These are phyloP conservation scores for Serilophus lunatus DNA, from an alignment of 2,113 vertebrate genomes.

Conservation along the genomic window DNA sequence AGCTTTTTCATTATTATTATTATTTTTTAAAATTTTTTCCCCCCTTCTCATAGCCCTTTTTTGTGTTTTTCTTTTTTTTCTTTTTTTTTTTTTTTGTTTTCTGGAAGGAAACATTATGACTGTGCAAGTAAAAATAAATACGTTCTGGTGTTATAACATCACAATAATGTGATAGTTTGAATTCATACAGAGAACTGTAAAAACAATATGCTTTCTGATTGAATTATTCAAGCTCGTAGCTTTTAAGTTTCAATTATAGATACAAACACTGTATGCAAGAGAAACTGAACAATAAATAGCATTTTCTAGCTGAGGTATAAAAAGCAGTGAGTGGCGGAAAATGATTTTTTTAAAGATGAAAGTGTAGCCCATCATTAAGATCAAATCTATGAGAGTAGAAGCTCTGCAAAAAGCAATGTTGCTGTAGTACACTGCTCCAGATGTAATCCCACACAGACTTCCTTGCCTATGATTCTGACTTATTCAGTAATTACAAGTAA, in stretches of 20 bases:
- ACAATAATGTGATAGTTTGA: slow-evolving; percentile 64
- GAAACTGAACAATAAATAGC: slow-evolving; percentile 49
- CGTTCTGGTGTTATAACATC: slow-evolving; percentile 56
- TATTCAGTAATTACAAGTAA: slow-evolving; percentile 58
- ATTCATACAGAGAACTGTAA: slow-evolving; percentile 62
- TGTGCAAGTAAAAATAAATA: slow-evolving; percentile 60
- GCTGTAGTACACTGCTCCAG: slow-evolving; percentile 26
- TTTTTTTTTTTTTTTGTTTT: background rate
- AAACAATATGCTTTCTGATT: slow-evolving; percentile 69
- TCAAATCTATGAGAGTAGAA: slow-evolving; percentile 29
- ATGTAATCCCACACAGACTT: slow-evolving; percentile 25
- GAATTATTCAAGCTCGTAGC: slow-evolving; percentile 64
- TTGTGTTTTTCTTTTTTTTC: background rate
- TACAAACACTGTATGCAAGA: slow-evolving; percentile 30
- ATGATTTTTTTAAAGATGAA: slow-evolving; percentile 53
- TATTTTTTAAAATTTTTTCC: background rate
- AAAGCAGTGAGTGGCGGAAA: slow-evolving; percentile 49
- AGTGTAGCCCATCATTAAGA: slow-evolving; percentile 47
- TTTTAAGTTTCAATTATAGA: slow-evolving; percentile 72
- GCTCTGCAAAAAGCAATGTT: slow-evolving; percentile 5
- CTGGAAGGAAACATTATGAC: background rate
- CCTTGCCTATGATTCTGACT: slow-evolving; percentile 24
- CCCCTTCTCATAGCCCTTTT: background rate
- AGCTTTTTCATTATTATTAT: background rate
- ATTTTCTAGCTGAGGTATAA: slow-evolving; percentile 48